These are phyloP conservation scores for Ctenomys sociabilis DNA, from an alignment of 2,113 vertebrate species.

Conservation along the genomic window DNA sequence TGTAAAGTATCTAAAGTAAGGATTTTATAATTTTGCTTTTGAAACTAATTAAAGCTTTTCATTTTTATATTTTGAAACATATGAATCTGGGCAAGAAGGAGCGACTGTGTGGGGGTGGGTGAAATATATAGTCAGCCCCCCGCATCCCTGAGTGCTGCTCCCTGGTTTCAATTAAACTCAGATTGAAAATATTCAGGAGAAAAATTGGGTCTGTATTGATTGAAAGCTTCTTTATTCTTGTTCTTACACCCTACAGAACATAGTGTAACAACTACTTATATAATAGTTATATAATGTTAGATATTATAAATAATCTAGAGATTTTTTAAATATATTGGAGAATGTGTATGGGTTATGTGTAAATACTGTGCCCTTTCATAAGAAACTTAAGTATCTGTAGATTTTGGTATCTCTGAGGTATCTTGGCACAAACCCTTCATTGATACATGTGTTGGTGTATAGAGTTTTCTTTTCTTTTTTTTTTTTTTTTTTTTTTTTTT, in stretches of 20 bases:
- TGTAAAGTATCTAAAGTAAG: conserved; percentile 29
- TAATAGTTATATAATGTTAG: too few relatives aligned
- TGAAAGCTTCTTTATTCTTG: background rate
- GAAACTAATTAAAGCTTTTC: conserved; percentile 9
- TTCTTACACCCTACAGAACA: background rate
- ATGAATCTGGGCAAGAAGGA: background rate
- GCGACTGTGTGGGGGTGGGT: background rate
- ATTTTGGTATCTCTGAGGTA: background rate
- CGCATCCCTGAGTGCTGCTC: background rate
- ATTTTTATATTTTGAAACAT: conserved; percentile 9
- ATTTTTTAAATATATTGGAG: background rate
- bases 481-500: too few relatives aligned
- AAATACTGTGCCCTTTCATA: background rate
- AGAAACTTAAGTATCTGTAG: background rate
- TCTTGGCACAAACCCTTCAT: background rate
- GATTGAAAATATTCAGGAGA: background rate
- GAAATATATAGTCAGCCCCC: background rate
- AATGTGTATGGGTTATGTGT: background rate
- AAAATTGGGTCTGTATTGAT: background rate
- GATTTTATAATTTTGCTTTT: conserved; percentile 26
- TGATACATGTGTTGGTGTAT: background rate
- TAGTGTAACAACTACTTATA: background rate
- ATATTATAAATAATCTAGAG: background rate
- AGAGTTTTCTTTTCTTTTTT: background rate
- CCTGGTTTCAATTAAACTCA: background rate